Conservation (phyloP, 2,113 vertebrate species). For the Dryoscopus gambensis region DNA sequence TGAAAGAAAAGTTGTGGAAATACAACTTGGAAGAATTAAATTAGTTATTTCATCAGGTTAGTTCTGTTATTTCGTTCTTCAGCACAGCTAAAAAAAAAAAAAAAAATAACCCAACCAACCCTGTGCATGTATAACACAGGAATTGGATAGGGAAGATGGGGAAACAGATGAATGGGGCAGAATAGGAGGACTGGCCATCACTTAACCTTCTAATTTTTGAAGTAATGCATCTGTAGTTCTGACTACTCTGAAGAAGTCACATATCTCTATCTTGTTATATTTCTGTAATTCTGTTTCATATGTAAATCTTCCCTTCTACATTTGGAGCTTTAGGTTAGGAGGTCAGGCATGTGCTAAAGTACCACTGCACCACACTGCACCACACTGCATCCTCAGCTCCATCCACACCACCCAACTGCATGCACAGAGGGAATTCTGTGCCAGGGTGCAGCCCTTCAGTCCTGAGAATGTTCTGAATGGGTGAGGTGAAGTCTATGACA, state of each 20-base stretch:
- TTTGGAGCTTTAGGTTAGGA: background rate
- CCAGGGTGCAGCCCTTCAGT: background rate
- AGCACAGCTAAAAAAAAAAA: background rate
- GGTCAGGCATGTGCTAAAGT: background rate
- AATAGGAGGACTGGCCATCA: background rate
- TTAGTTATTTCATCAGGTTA: background rate
- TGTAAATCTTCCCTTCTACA: background rate
- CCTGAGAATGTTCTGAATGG: background rate
- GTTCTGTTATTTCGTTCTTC: background rate
- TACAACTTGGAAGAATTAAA: background rate
- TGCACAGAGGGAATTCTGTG: background rate
- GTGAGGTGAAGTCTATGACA: background rate
- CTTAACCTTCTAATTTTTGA: background rate
- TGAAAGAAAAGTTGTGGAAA: background rate
- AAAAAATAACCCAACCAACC: background rate
- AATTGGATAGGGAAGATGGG: background rate
- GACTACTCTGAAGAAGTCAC: background rate
- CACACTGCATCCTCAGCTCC: background rate
- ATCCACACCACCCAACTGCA: background rate
- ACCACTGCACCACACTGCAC: fast-evolving
- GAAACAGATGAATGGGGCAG: background rate
- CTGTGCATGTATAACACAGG: background rate
- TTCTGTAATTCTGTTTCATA: background rate
- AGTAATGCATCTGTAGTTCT: background rate
- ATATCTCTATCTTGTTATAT: background rate